These are phyloP conservation scores for Priocnemis perturbator DNA, from an alignment of 2,888 invertebrate species.

Conservation along the genomic window DNA sequence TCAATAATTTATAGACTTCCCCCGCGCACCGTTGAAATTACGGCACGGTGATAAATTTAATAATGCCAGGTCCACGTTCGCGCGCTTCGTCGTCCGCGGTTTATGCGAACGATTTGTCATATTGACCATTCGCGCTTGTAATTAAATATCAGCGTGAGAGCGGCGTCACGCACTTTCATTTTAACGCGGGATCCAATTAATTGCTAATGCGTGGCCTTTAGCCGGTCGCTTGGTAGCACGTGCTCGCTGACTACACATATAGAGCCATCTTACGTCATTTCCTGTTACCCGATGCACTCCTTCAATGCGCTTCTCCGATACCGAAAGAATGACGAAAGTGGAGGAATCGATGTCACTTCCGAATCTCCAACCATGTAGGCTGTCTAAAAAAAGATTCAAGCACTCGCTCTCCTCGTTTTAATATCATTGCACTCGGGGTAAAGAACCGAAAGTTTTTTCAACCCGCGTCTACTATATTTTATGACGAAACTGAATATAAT, in stretches of 20 bases:
- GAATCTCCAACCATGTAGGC: no score
- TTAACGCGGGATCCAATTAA: background rate
- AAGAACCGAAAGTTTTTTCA: no score
- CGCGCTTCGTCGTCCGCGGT: background rate
- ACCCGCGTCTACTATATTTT: no score
- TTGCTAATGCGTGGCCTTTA: background rate
- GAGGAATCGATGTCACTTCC: no score
- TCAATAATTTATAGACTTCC: slow-evolving; percentile 17
- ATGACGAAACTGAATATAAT: no score
- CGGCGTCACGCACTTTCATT: background rate
- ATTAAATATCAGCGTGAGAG: slow-evolving; percentile 7
- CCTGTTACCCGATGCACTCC: slow-evolving; percentile 4
- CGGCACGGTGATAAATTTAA: slow-evolving; percentile 16
- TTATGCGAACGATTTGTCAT: slow-evolving; percentile 13
- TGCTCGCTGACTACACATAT: slow-evolving; percentile 27
- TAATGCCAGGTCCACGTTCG: slow-evolving; percentile 8
- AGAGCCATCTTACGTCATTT: slow-evolving; percentile 43
- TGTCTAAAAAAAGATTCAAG: no score
- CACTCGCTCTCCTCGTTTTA: no score
- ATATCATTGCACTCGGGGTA: no score
- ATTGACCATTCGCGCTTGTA: slow-evolving; percentile 8
- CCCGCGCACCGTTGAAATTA: background rate
- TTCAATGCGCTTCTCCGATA: background rate
- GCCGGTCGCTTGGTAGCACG: slow-evolving; percentile 30
- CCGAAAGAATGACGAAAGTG: no score